Conservation (phyloP, 2,888 invertebrate genomes). For the Xestia sexstrigata region DNA sequence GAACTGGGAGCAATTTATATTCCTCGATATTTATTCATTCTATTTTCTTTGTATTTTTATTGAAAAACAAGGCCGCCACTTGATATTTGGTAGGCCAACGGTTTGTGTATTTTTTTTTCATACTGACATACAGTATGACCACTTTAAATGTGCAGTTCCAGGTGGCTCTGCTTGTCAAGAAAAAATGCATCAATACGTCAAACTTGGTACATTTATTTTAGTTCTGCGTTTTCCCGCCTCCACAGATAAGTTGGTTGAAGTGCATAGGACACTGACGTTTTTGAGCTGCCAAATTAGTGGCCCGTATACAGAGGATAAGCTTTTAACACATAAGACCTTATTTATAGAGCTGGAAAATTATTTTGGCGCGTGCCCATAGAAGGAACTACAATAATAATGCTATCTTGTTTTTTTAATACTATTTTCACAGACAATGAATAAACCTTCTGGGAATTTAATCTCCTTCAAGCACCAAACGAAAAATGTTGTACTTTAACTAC, state of each 20-base stretch:
- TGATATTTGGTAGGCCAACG: neutral
- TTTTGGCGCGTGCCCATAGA: neutral
- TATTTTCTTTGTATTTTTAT: neutral
- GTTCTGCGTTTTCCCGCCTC: neutral
- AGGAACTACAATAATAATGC: neutral
- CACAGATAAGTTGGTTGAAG: neutral
- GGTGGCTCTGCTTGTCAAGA: neutral
- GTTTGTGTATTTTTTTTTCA: neutral
- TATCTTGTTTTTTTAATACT: neutral
- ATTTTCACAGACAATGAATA: too few species aligned
- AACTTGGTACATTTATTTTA: neutral
- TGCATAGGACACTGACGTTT: neutral
- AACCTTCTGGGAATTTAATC: too few species aligned
- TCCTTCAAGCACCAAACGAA: too few species aligned
- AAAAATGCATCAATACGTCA: neutral
- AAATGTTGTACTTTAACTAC: too few species aligned
- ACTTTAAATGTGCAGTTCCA: neutral
- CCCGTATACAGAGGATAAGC: neutral
- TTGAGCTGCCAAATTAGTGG: neutral
- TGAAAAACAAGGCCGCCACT: neutral
- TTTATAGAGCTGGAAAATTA: neutral
- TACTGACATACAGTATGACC: neutral
- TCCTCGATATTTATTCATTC: neutral
- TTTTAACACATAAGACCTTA: neutral
- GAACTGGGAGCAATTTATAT: neutral